Evolutionary conservation across 1,140 invertebrate species (phyloP).

Genomic region (Drosophila serrata): DNA sequence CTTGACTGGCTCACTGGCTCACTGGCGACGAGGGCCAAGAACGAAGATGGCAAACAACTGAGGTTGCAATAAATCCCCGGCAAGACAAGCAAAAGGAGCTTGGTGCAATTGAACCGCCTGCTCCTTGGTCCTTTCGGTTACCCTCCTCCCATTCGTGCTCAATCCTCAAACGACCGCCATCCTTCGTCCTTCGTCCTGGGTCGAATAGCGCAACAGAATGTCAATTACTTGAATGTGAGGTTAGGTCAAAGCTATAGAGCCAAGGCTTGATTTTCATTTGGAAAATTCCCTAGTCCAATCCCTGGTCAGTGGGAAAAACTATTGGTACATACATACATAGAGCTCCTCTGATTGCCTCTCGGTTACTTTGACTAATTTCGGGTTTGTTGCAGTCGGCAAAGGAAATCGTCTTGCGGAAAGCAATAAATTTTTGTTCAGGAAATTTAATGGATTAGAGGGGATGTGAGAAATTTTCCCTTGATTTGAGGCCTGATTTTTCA

Average conservation of each 20-base stretch:
- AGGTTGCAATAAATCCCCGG: conserved; percentile 61
- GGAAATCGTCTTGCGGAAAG: conserved; percentile 55
- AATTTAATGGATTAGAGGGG: conserved; percentile 60
- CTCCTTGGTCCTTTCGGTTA: conserved; percentile 15
- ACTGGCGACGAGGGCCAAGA: conserved; percentile 27
- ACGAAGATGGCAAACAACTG: conserved; percentile 56
- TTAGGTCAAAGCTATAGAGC: conserved; percentile 53
- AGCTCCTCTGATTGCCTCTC: conserved; percentile 39
- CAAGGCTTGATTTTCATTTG: conserved; percentile 48
- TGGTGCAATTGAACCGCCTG: conserved; percentile 54
- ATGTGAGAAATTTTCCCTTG: conserved; percentile 59
- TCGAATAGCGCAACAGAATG: conserved; percentile 63
- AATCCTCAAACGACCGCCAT: conserved; percentile 22
- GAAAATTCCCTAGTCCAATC: conserved; percentile 19
- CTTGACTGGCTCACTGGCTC: neutral
- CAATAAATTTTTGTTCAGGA: conserved; percentile 62
- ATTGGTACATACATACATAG: no score
- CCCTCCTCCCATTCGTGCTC: neutral
- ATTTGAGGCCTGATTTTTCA: conserved; percentile 64
- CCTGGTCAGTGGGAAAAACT: conserved; percentile 25
- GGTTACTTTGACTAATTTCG: conserved; percentile 61
- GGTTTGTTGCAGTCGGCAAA: conserved; percentile 44
- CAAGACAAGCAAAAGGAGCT: conserved; percentile 50
- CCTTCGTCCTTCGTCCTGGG: conserved; percentile 21
- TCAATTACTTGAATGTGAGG: conserved; percentile 62